Conservation (phyloP, 2,888 invertebrate species). For the Drosophila monieri region DNA sequence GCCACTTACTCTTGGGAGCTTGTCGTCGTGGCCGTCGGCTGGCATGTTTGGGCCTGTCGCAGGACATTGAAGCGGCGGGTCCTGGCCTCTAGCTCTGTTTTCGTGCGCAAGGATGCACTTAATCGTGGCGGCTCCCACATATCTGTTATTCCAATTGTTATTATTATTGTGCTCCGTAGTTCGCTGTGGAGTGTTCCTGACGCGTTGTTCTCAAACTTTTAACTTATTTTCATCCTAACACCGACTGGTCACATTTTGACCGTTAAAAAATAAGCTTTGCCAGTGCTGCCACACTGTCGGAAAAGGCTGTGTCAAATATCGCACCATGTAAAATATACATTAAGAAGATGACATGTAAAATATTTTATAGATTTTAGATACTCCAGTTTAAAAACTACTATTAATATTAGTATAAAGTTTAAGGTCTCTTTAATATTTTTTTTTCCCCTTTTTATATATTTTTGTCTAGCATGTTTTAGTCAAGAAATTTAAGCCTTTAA, state of each 20-base stretch:
- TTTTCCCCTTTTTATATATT: too few species aligned
- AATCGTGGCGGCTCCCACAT: conserved; percentile 86
- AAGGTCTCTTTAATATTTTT: too few species aligned
- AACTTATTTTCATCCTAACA: not conserved
- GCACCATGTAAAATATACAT: too few species aligned
- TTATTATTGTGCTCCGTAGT: not conserved
- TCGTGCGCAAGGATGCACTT: conserved; percentile 87
- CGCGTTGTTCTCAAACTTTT: not conserved
- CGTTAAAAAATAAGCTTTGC: not conserved
- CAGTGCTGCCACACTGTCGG: not conserved
- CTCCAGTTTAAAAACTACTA: too few species aligned
- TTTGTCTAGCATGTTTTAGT: too few species aligned
- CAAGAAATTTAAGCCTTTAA: too few species aligned
- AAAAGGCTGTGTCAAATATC: not conserved
- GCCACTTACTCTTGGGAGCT: conserved; percentile 55
- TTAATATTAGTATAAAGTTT: too few species aligned
- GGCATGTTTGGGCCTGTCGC: conserved; percentile 10
- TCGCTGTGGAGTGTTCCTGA: not conserved
- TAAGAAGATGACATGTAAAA: too few species aligned
- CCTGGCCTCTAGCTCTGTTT: conserved; percentile 85
- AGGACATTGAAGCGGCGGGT: conserved; percentile 58
- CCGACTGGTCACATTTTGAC: not conserved
- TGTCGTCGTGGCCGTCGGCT: conserved; percentile 49
- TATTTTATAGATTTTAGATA: too few species aligned
- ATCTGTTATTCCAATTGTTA: not conserved